Evolutionary conservation across 2,113 vertebrate genomes (phyloP), one percentile per base, ranked within the genome.

Genomic region (Struthio camelus): DNA sequence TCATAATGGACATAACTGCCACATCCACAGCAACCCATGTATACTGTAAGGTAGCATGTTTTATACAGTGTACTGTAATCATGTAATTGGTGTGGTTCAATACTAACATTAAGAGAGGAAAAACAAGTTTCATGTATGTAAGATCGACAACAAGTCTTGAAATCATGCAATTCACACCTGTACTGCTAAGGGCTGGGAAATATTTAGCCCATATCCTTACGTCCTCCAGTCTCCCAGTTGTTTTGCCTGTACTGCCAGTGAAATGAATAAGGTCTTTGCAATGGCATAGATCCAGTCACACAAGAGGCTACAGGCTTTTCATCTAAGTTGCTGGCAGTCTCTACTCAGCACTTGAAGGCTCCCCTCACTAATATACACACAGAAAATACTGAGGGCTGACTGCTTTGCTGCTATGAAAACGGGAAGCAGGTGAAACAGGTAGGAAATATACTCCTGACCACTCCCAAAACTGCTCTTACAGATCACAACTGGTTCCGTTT

Each of bases 31-130:
- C 94, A 94, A 94, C 65, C 80, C 92, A 61, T 90, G 92, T 91
- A 91, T 89, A 89, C 16, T 87, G 81, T 92, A 78, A 10, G 0
- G 94, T 93, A 94, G 89, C 64, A 66, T 93, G 93, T 94, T 97
- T 95, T 94, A 95, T 88, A 86, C 76, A 96, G 89, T 94, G 87
- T 96, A 97, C 95, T 94, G 91, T 94, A 96, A 97, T 95, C 95
- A 96, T 64, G 70, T 96, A 97, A 97, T 94, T 96, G 93, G 64
- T 40, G 67, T 91, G 91, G 94, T 89, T 95, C 91, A 95, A 93
- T 97, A 95, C 89, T 87, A 96, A 80, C 75, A 97, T 94, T 95
- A 95, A 94, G 79, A 87, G 89, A 95, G 91, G 30, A 89, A 94
- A 95, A 96, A 94, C 94, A 97, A 96, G 93, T 75, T 93, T 28